Evolutionary conservation across 1,140 invertebrate genomes (phyloP).

Genomic region (Euwallacea similis): DNA sequence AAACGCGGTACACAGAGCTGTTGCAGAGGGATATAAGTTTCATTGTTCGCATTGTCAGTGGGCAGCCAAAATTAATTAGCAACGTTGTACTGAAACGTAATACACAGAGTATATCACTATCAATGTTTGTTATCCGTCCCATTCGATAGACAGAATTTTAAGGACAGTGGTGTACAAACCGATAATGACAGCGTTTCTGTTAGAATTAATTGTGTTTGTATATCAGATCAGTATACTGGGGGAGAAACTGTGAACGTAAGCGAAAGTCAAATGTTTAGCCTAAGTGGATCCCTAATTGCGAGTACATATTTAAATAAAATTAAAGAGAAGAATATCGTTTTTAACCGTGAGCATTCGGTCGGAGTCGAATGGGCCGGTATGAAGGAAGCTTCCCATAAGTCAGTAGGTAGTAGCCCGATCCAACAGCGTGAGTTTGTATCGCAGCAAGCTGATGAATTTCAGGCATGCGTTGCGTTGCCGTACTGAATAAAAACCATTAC

Average conservation of each 20-base stretch:
- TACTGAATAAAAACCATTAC: slow-evolving; percentile 21
- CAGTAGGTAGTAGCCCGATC: slow-evolving; percentile 27
- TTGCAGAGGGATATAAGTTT: too few species aligned
- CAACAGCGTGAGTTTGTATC: slow-evolving; percentile 33
- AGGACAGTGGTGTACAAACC: not conserved
- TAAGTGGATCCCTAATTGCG: slow-evolving; percentile 31
- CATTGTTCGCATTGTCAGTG: too few species aligned
- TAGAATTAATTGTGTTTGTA: slow-evolving; percentile 24
- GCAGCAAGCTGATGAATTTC: slow-evolving; percentile 28
- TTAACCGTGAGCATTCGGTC: slow-evolving; percentile 37
- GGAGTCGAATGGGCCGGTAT: slow-evolving; percentile 36
- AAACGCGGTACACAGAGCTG: too few species aligned
- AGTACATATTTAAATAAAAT: slow-evolving; percentile 37
- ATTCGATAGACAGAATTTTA: not conserved
- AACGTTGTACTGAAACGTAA: too few species aligned
- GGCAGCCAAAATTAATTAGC: too few species aligned
- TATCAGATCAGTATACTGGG: slow-evolving; percentile 10
- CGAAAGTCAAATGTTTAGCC: slow-evolving; percentile 32
- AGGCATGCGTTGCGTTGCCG: slow-evolving; percentile 32
- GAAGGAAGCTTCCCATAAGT: slow-evolving; percentile 36
- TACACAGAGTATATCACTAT: not conserved
- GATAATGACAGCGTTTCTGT: slow-evolving; percentile 3
- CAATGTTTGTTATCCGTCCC: not conserved
- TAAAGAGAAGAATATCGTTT: slow-evolving; percentile 40
- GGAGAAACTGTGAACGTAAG: slow-evolving; percentile 26